These are phyloP conservation scores for Polylopha cassiicola DNA, from an alignment of 2,888 invertebrate genomes.

Conservation along the genomic window DNA sequence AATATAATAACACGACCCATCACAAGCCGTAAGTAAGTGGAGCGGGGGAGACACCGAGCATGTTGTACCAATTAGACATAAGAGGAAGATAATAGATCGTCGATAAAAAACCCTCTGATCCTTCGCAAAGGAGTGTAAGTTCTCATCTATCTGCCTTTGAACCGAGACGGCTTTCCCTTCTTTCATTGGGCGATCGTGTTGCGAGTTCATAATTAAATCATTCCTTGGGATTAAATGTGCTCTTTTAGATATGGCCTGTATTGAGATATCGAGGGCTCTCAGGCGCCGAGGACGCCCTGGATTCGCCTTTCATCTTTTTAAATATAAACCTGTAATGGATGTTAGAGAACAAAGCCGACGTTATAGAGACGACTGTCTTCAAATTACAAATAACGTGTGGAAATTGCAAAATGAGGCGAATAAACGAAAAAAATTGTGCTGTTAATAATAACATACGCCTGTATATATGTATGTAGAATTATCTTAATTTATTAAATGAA, in stretches of 20 bases:
- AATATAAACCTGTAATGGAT: slow-evolving; percentile 38
- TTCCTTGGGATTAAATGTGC: slow-evolving; percentile 59
- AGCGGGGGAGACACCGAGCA: no score
- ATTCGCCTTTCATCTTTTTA: slow-evolving; percentile 45
- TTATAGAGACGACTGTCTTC: slow-evolving; percentile 11
- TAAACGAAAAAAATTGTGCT: no score
- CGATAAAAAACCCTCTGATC: slow-evolving; percentile 53
- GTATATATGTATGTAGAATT: no score
- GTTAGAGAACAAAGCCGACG: slow-evolving; percentile 18
- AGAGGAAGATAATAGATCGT: no score
- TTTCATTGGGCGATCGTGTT: slow-evolving; percentile 50
- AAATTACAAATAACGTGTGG: slow-evolving; percentile 22
- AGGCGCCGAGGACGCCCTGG: slow-evolving; percentile 41
- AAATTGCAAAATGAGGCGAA: no score
- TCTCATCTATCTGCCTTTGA: slow-evolving; percentile 57
- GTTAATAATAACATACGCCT: no score
- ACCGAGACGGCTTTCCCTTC: slow-evolving; percentile 50
- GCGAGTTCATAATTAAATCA: slow-evolving; percentile 64
- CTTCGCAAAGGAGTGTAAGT: slow-evolving; percentile 42
- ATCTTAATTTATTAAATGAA: no score
- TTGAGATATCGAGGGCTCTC: slow-evolving; percentile 50
- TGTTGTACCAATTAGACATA: no score
- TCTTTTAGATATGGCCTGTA: slow-evolving; percentile 52
- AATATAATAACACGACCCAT: no score
- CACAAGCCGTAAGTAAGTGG: no score